phyloP scores from a whole-genome alignment of 2,888 invertebrate species.

The Leptinotarsa tumamoca region DNA sequence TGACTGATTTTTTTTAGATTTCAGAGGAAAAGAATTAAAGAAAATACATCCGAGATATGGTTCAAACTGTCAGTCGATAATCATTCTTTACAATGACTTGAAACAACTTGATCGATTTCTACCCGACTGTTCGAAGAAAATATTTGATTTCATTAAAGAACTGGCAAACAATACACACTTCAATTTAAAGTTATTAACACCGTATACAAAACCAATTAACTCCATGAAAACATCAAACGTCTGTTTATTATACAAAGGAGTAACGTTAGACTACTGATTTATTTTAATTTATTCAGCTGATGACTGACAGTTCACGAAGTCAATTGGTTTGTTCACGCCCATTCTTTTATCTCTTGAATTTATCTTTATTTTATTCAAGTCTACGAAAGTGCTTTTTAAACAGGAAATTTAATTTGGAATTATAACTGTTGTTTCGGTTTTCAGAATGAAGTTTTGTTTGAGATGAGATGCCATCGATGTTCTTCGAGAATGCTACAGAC shows the following conservation, averaged over 20 bases:
- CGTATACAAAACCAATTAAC: slow-evolving; percentile 22
- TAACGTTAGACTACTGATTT: slow-evolving; percentile 40
- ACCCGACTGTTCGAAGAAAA: neutral
- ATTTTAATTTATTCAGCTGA: slow-evolving; percentile 48
- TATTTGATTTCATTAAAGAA: neutral
- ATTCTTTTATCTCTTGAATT: slow-evolving; percentile 48
- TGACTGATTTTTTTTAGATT: too few species aligned
- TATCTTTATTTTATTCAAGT: slow-evolving; percentile 44
- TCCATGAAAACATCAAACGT: slow-evolving; percentile 27
- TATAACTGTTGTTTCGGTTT: slow-evolving; percentile 32
- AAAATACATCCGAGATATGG: too few species aligned
- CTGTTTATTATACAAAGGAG: slow-evolving; percentile 29
- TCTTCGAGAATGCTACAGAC: neutral
- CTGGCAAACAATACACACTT: slow-evolving; percentile 2
- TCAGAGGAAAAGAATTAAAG: too few species aligned
- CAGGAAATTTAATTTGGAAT: slow-evolving; percentile 39
- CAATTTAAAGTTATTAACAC: slow-evolving; percentile 19
- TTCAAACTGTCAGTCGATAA: too few species aligned
- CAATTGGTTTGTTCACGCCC: slow-evolving; percentile 53
- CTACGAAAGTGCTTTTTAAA: slow-evolving; percentile 34
- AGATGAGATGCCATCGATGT: slow-evolving; percentile 24
- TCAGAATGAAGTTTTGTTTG: slow-evolving; percentile 19
- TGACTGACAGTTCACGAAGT: slow-evolving; percentile 51
- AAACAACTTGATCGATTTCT: neutral
- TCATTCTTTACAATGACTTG: neutral